phyloP scores from a whole-genome alignment of 2,797 vertebrate genomes.

The Xerus rutilus region DNA sequence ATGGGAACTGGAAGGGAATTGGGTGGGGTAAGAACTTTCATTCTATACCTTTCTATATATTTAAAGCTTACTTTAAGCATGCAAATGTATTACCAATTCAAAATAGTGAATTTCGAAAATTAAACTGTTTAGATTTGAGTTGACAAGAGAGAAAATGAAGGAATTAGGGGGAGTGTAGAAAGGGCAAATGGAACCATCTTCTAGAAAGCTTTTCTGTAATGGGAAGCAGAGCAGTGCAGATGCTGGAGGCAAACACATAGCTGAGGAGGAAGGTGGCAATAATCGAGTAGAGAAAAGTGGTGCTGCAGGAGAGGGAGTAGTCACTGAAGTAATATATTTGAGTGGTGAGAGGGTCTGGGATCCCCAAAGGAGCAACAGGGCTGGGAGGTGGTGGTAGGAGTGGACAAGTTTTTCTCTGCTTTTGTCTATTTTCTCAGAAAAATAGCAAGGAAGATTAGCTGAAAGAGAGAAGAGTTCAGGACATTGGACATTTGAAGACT shows the following conservation, averaged over 20 bases:
- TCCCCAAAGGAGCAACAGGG: not conserved
- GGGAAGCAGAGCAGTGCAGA: not conserved
- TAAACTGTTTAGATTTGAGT: not conserved
- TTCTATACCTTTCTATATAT: not conserved
- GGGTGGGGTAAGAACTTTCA: not conserved
- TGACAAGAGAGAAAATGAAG: conserved; percentile 11
- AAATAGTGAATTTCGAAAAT: conserved; percentile 8
- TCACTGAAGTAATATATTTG: not conserved
- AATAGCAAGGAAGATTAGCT: not conserved
- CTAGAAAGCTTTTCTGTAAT: not conserved
- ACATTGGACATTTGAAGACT: not conserved
- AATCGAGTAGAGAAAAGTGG: not conserved
- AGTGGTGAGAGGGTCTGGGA: not conserved
- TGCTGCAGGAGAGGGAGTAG: not conserved
- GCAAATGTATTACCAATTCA: conserved; percentile 3
- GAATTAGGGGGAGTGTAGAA: not conserved
- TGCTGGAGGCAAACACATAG: not conserved
- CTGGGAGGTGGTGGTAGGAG: not conserved
- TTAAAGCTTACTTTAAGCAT: not conserved
- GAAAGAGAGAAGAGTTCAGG: not conserved
- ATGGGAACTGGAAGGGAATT: not conserved
- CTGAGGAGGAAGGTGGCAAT: not conserved
- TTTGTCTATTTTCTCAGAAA: conserved; percentile 15
- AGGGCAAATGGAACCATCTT: not conserved
- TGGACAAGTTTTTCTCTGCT: not conserved